A percentile compares a stretch with the other conserved stretches of the same genome.
These are phyloP conservation scores for Callipepla squamata DNA, from an alignment of 2,113 vertebrate species.

Conservation along the genomic window DNA sequence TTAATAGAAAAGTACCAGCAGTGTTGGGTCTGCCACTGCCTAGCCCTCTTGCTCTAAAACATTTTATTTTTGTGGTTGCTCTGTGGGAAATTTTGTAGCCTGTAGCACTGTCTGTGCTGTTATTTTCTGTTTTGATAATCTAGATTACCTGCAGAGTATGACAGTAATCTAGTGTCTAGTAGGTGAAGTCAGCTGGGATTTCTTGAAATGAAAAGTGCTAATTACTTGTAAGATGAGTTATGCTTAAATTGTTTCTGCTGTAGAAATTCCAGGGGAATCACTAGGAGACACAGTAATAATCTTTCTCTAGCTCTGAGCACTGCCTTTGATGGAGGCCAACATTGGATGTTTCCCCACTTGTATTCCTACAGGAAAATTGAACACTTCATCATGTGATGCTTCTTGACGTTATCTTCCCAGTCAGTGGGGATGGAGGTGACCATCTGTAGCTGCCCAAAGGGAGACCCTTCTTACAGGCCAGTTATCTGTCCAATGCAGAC, in stretches of 20 bases:
- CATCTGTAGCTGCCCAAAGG: neutral
- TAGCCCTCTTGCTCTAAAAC: neutral
- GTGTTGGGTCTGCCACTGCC: neutral
- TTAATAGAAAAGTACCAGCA: neutral
- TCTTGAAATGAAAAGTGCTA: conserved; percentile 59
- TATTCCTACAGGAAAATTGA: neutral
- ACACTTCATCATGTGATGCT: rapidly evolving
- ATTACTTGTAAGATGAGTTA: conserved; percentile 55
- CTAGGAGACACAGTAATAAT: conserved; percentile 10
- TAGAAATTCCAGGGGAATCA: conserved; percentile 50
- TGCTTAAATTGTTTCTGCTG: conserved; percentile 34
- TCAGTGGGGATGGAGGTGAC: neutral
- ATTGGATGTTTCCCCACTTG: neutral
- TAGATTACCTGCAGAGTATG: neutral
- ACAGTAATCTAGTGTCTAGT: conserved; percentile 37
- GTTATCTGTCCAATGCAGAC: neutral
- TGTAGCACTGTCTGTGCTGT: neutral
- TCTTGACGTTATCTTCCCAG: neutral
- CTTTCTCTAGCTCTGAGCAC: neutral
- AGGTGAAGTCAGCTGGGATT: conserved; percentile 59
- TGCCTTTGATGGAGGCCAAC: neutral
- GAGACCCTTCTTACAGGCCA: neutral
- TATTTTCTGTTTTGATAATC: conserved; percentile 6
- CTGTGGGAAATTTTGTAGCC: neutral
- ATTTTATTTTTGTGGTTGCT: neutral